Base-by-base conservation (phyloP, 1,140 invertebrate genomes). In the Brachionus rotundiformis region DNA sequence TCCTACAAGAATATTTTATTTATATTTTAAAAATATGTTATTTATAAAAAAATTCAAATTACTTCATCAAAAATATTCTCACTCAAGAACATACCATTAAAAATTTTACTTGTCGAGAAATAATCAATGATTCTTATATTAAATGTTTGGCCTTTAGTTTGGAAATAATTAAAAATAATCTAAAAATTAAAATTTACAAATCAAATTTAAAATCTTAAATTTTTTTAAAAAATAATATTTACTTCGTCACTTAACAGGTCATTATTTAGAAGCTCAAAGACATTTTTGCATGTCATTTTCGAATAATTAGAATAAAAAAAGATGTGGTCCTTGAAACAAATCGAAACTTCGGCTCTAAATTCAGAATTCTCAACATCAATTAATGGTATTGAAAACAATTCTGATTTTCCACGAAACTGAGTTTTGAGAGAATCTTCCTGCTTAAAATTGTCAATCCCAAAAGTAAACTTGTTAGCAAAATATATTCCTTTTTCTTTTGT, bases 241-340 rank as follows among this genome's bases (percentile, higher is more conserved):
- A 61, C 7, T 23, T 23, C 7, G 25, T 61, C 54, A 61, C 25
- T 25, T 23, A 65, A 31, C 29, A 31, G 27, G 13, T 65, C 29
- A 16, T 65, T 31, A 16, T 65, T 29, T 65, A 65, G 31, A 29
- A 65, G 31, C n/a, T 33, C 25, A 65, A 11, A 65, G 11, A 65
- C 61, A 33, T 65, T 33, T 65, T 65, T 65, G 31, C 25, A 65
- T 11, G 25, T 65, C 29, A 65, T 29, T 31, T 65, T 65, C 25
- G 44, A 47, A 47, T 47, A 47, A 47, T 47, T 47, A n/a, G 44
- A 47, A 47, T 47, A 47, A 47, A 47, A 47, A 47, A 47, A 47
- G 44, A 47, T 47, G 44, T 47, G 44, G 13, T 33, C 61, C 61
- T 29, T 65, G 29, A 65, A 65, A 65, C 25, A 65, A 65, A 65